phyloP scores from a whole-genome alignment of 1,140 invertebrate species.

The Cotesia typhae region DNA sequence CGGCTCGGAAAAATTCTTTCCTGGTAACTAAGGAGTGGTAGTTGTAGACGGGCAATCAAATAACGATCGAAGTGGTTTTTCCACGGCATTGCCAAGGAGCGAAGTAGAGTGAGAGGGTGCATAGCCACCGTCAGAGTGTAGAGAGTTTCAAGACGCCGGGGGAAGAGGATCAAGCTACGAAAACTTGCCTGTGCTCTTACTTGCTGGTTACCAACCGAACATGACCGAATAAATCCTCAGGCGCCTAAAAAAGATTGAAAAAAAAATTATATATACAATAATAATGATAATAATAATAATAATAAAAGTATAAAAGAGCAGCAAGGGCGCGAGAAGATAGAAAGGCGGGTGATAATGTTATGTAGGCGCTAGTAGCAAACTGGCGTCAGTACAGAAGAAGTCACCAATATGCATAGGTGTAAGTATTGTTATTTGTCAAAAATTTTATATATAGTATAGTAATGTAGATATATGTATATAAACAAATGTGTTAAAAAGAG shows the following conservation, averaged over 20 bases:
- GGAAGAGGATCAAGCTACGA: not conserved
- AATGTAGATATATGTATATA: no score
- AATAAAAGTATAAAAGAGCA: constrained; percentile 9
- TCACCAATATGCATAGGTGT: not conserved
- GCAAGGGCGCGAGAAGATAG: not conserved
- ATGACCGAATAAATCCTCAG: constrained; percentile 20
- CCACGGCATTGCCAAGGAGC: constrained; percentile 18
- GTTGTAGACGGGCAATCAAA: constrained; percentile 22
- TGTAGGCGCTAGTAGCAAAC: not conserved
- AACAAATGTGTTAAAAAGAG: no score
- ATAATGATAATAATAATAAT: constrained; percentile 7
- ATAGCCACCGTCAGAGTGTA: not conserved
- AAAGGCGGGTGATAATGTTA: not conserved
- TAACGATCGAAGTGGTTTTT: constrained; percentile 29
- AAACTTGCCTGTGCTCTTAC: constrained; percentile 7
- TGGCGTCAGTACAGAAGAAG: constrained; percentile 1
- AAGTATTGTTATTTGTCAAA: constrained; percentile 9
- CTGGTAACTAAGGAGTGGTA: constrained; percentile 20
- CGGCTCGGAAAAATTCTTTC: constrained; percentile 12
- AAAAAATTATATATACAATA: constrained; percentile 16
- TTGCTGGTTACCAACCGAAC: constrained; percentile 7
- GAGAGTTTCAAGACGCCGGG: not conserved
- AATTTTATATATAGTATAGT: not conserved
- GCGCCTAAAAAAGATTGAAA: constrained; percentile 20
- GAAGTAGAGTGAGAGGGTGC: constrained; percentile 12